Conservation (phyloP, 2,113 vertebrate genomes). For the Leiothrix lutea region DNA sequence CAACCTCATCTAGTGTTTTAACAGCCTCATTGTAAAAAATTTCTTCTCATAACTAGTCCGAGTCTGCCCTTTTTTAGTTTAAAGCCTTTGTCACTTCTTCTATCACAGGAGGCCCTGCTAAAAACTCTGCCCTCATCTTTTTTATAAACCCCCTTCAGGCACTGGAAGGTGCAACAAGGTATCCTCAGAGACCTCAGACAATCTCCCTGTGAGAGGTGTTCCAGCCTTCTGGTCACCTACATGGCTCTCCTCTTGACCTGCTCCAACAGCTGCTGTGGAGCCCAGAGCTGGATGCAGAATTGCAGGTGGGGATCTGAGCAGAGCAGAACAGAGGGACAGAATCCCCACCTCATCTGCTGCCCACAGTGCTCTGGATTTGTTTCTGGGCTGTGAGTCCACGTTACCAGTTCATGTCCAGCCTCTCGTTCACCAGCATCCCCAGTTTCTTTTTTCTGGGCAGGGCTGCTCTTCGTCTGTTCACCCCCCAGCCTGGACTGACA, state of each 20-base stretch:
- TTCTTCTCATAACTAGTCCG: not conserved
- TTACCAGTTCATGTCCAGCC: not conserved
- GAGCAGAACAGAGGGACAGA: not conserved
- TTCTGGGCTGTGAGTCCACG: not conserved
- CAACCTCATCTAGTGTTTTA: not conserved
- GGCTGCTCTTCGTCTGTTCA: not conserved
- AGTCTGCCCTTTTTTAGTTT: not conserved
- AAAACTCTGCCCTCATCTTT: not conserved
- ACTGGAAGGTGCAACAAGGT: not conserved
- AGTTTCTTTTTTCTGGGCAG: not conserved
- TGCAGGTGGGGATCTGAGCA: not conserved
- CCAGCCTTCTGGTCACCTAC: not conserved
- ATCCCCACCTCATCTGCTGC: not conserved
- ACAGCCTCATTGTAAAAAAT: not conserved
- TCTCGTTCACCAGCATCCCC: not conserved
- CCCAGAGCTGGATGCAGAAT: not conserved
- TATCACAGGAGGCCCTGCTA: not conserved
- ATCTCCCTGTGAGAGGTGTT: not conserved
- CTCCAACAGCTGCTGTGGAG: not conserved
- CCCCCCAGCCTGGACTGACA: not conserved
- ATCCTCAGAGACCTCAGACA: not conserved
- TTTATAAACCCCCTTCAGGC: too few relatives aligned
- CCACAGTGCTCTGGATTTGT: not conserved
- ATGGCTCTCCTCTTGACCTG: not conserved
- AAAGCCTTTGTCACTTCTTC: not conserved